A percentile compares a stretch with the other conserved stretches of the same genome.
phyloP scores from a whole-genome alignment of 2,888 invertebrate species.

The Leucophenga maculata region DNA sequence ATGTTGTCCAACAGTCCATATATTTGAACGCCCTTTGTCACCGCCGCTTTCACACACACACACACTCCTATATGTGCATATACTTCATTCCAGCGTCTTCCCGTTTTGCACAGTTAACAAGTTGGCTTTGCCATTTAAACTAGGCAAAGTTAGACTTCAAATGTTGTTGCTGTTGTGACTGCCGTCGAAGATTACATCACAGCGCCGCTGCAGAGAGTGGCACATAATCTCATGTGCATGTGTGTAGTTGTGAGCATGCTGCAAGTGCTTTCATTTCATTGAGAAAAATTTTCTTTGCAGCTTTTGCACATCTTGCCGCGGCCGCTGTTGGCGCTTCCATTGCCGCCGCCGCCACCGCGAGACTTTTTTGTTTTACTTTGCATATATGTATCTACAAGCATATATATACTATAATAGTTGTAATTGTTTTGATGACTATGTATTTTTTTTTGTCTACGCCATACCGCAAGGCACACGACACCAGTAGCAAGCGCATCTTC shows the following conservation, averaged over 20 bases:
- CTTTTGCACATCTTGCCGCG: constrained; percentile 24
- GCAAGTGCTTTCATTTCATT: constrained; percentile 49
- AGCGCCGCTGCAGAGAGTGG: constrained; percentile 1
- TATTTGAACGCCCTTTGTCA: constrained; percentile 12
- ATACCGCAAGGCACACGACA: too few relatives aligned
- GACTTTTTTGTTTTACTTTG: constrained; percentile 2
- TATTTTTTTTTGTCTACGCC: too few relatives aligned
- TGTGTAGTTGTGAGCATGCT: constrained; percentile 48
- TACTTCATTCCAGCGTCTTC: background rate
- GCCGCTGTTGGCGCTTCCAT: background rate
- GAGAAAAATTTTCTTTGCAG: constrained; percentile 46
- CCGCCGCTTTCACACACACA: background rate
- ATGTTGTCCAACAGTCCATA: too few relatives aligned
- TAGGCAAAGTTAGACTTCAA: background rate
- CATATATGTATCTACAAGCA: background rate
- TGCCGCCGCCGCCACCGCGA: background rate
- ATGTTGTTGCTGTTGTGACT: too few relatives aligned
- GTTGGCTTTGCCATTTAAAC: constrained; percentile 23
- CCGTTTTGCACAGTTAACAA: background rate
- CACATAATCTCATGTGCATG: constrained; percentile 11
- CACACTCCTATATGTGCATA: constrained; percentile 19
- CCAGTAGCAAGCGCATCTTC: background rate
- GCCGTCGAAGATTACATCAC: too few relatives aligned
- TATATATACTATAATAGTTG: too few relatives aligned
- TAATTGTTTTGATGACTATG: too few relatives aligned